Conservation (phyloP, 2,113 vertebrate genomes). For the Corythornis madagascariensis region DNA sequence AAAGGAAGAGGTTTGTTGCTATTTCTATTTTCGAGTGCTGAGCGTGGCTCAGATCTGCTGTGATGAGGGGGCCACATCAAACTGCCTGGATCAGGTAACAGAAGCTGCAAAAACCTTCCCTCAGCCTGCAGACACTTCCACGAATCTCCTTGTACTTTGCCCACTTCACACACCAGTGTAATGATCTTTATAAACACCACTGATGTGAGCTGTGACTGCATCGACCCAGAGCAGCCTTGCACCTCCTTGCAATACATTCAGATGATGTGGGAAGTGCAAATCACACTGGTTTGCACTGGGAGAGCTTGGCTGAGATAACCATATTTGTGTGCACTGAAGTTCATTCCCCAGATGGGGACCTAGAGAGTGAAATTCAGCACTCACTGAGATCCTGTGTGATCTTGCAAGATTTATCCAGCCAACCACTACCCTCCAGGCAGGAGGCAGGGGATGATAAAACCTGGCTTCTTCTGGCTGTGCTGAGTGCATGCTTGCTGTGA, state of each 20-base stretch:
- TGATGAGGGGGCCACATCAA: constrained; percentile 4
- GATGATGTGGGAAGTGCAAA: neutral
- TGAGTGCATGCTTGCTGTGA: neutral
- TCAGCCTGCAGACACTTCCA: neutral
- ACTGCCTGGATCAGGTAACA: constrained; percentile 22
- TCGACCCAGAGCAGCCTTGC: neutral
- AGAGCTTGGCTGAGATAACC: neutral
- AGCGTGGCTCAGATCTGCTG: neutral
- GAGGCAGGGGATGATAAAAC: neutral
- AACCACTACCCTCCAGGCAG: neutral
- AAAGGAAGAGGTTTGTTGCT: constrained; percentile 55
- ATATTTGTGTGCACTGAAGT: neutral
- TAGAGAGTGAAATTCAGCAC: neutral
- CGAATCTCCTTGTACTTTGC: neutral
- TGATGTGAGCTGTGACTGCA: neutral
- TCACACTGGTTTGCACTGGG: neutral
- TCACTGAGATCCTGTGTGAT: neutral
- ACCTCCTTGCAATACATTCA: neutral
- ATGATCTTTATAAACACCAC: neutral
- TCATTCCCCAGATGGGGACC: neutral
- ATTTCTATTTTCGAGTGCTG: constrained; percentile 13
- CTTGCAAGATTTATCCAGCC: neutral
- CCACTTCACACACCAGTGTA: neutral
- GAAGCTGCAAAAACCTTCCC: constrained; percentile 10
- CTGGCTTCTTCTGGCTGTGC: neutral